Conservation (phyloP, 2,113 vertebrate species). For the Oreochromis spilurus region DNA sequence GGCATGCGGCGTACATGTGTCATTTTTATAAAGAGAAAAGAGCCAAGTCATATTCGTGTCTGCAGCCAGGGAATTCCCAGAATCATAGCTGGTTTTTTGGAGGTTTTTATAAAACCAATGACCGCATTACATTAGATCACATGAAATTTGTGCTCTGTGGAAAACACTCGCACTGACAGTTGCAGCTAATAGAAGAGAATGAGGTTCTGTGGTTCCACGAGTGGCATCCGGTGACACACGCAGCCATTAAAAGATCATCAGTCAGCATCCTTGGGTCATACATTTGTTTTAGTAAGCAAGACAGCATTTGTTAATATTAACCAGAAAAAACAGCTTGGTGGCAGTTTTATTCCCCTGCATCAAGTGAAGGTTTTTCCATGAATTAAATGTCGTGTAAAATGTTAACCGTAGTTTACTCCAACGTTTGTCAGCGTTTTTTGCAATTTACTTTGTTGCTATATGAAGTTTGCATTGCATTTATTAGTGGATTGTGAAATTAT, state of each 20-base stretch:
- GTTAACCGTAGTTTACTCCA: background rate
- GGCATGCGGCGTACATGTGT: background rate
- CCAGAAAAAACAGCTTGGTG: background rate
- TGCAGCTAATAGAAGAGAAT: background rate
- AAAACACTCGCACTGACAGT: background rate
- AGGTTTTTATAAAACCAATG: background rate
- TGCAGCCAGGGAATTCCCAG: conserved; percentile 51
- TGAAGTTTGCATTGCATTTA: background rate
- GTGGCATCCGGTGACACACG: background rate
- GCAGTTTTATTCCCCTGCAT: background rate
- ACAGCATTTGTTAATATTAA: background rate
- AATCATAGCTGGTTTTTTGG: background rate
- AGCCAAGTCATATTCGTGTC: conserved; percentile 6
- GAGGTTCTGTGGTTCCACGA: background rate
- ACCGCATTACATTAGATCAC: conserved; percentile 8
- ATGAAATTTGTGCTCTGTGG: background rate
- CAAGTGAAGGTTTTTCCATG: background rate
- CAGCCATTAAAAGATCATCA: background rate
- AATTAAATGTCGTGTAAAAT: background rate
- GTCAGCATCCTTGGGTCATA: background rate
- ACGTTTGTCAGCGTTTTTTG: background rate
- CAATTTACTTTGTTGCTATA: background rate
- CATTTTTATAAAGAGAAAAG: conserved; percentile 7
- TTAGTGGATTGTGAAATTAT: background rate
- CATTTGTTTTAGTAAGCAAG: background rate